Percentiles rank a stretch among this genome's conserved stretches.
phyloP scores from a whole-genome alignment of 1,140 invertebrate genomes.

The Ectropis grisescens region DNA sequence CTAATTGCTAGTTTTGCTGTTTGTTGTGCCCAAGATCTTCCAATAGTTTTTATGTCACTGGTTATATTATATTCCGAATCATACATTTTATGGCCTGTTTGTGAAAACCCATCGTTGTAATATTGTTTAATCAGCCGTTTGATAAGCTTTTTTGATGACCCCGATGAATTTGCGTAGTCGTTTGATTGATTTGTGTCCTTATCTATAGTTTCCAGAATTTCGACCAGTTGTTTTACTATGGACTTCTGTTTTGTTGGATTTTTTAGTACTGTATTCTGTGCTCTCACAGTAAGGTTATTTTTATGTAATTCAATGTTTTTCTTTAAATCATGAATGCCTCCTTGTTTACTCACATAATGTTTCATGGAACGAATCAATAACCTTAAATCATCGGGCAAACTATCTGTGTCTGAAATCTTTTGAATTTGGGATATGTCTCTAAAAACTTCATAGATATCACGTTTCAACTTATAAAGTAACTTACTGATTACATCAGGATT shows the following conservation, averaged over 20 bases:
- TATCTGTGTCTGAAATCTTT: conserved; percentile 6
- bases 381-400: conserved; percentile 20
- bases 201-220: conserved; percentile 23
- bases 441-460: conserved; percentile 30
- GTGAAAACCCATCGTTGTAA: conserved; percentile 15
- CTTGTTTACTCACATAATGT: conserved; percentile 18
- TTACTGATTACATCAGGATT: conserved; percentile 15
- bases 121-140: conserved; percentile 21
- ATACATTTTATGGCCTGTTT: conserved; percentile 8
- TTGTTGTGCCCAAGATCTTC: conserved; percentile 22
- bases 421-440: conserved; percentile 20
- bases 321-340: conserved; percentile 4
- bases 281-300: too few relatives aligned
- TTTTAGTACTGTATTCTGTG: too few relatives aligned
- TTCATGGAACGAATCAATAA: conserved; percentile 23
- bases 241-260: neutral
- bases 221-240: conserved; percentile 6
- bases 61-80: conserved; percentile 23
- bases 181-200: conserved; percentile 14
- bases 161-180: conserved; percentile 15
- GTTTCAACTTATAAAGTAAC: conserved; percentile 26
- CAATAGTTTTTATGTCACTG: conserved; percentile 23
- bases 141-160: conserved; percentile 18
- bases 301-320: too few relatives aligned
- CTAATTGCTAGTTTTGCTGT: conserved; percentile 11